Base-by-base conservation (phyloP, 2,888 invertebrate genomes). In the Drosophila yooni region DNA sequence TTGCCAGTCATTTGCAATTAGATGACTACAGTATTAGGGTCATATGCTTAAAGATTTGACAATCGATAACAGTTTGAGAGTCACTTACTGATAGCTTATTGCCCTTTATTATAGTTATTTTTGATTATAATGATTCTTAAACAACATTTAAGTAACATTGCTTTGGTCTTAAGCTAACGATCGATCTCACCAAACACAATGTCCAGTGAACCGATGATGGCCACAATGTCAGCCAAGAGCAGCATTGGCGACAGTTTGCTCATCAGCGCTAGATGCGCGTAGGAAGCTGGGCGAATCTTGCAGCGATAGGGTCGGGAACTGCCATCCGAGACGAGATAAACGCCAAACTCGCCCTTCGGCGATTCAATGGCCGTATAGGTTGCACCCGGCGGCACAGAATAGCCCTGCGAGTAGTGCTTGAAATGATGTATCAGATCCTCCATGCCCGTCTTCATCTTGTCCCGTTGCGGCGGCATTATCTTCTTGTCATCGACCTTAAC, bases 401-500 rank as follows among this genome's bases (percentile, higher is more conserved):
- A 96, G 0, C 98, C 98, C 92, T 97, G 96, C 2, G 96, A 95
- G 91, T 96, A 98, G 70, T 97, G 94, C 92, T 98, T 98, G 92
- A 98, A 98, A 91, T 98, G 98, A 92, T 98, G 97, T 87, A 98
- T 98, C 52, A 98, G 93, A 1, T 97, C 95, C 92, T 98, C 98
- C 98, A 98, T 98, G 10, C 95, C 95, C 6, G 94, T 95, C 94
- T 98, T 98, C 98, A 98, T 98, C 93, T 97, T 96, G 3, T 93
- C 93, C 76, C 97, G 94, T 43, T 93, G 94, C 2, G 98, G 98
- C 6, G 97, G 95, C 18, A 94, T 92, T 40, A 97, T 93, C 93
- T 98, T 98, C 57, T 95, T 94, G 93, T 98, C 97, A 89, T 98
- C 98, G 0, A 95, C 94, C 92, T 95, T 96, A 46, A 96, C 94